Evolutionary conservation across 2,113 vertebrate species (phyloP), one percentile per base, ranked within the genome.

Genomic region (Amblyopsis rosae): DNA sequence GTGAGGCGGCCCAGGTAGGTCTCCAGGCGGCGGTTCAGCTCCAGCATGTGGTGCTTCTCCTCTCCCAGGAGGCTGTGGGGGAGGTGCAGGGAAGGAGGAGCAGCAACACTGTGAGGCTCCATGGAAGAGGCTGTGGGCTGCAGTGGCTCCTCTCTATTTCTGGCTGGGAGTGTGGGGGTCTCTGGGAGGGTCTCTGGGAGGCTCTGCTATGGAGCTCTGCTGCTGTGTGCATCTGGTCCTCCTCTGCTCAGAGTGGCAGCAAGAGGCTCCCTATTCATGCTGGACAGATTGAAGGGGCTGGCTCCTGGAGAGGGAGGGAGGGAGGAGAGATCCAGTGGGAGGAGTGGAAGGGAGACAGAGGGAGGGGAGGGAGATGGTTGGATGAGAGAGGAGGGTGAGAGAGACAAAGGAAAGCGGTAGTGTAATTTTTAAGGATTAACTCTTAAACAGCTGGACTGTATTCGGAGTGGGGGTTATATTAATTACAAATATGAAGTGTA

Each of bases 41-140:
- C 93, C 91, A 96, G 94, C 96, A 98, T 94, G 88, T 96, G 95
- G 41, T 93, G 86, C n/a, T 94, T 95, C 61, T 97, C 95, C 67
- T 94, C 93, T 1, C 90, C 93, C 62, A 88, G 35, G 6, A 9
- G 32, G 56, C 70, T 62, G 16, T 67, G 67, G 19, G 57, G 69
- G 35, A 71, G 26, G 26, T 26, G 26, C 26, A 26, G 26, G 26
- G 26, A 50, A 32, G 57, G 49, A 62, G 46, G 70, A 8, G 59
- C 26, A 26, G 26, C 79, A 15, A 67, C 1, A 57, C 65, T 54
- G n/a, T 75, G 81, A 46, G 83, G 54, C 70, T 90, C 92, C 93
- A 93, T 93, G 73, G 61, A 61, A 19, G 45, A 50, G 35, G 4
- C 35, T 41, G 35, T 41, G 4, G 35, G 7, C 7, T 41, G 35